Evolutionary conservation across 2,113 vertebrate species (phyloP).

Genomic region (Probosciger aterrimus): DNA sequence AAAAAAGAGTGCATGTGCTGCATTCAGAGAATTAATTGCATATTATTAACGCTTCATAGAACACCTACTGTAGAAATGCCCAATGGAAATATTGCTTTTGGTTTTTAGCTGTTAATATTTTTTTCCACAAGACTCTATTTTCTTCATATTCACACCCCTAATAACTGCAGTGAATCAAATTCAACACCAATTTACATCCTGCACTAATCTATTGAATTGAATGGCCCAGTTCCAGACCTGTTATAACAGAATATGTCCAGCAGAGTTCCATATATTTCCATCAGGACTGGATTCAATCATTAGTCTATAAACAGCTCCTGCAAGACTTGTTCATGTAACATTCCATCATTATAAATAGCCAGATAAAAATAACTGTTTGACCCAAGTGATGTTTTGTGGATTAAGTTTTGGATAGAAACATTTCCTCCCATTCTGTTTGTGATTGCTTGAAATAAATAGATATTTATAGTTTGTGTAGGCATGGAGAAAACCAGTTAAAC

Average conservation of each 20-base stretch:
- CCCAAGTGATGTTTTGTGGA: not conserved
- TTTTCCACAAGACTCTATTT: constrained; percentile 16
- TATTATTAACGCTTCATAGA: not conserved
- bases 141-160: not conserved
- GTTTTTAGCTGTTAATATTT: constrained; percentile 13
- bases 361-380: constrained; percentile 20
- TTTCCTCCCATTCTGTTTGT: constrained; percentile 5
- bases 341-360: not conserved
- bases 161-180: not conserved
- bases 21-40: not conserved
- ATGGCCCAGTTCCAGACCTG: not conserved
- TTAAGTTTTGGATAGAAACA: not conserved
- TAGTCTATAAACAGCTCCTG: not conserved
- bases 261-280: not conserved
- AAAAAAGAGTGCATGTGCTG: not conserved
- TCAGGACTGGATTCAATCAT: not conserved
- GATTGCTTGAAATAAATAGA: constrained; percentile 6
- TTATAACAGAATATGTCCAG: not conserved
- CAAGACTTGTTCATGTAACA: not conserved
- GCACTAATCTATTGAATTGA: not conserved
- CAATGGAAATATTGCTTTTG: not conserved
- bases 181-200: constrained; percentile 3
- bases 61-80: not conserved
- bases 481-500: constrained; percentile 2
- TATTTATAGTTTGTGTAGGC: not conserved